phyloP scores from a whole-genome alignment of 2,113 vertebrate species.

The Siniperca chuatsi region DNA sequence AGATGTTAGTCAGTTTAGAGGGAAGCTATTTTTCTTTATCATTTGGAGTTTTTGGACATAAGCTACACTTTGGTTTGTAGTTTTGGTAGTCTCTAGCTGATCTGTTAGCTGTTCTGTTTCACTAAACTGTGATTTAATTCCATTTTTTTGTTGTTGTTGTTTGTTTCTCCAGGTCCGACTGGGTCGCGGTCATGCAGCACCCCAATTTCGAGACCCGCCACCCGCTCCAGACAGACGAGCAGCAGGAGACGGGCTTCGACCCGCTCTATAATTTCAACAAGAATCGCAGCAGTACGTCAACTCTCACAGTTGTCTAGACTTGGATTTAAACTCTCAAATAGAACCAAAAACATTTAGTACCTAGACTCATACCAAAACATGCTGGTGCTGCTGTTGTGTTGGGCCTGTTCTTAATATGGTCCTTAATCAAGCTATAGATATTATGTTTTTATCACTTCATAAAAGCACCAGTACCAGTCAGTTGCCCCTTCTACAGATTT shows the following conservation, averaged over 20 bases:
- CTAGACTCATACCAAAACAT: not conserved
- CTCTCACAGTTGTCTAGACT: not conserved
- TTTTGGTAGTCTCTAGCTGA: not conserved
- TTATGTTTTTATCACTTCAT: not conserved
- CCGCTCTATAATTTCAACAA: conserved; percentile 89
- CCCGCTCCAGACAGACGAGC: conserved; percentile 93
- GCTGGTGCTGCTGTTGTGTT: not conserved
- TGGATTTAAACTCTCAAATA: not conserved
- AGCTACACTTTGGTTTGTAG: not conserved
- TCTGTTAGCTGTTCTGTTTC: not conserved
- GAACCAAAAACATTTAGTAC: not conserved
- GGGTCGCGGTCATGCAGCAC: conserved; percentile 90
- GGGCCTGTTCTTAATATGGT: not conserved
- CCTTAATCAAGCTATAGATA: not conserved
- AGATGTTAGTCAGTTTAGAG: not conserved
- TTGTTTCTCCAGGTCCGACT: conserved; percentile 39
- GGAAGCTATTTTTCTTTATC: conserved; percentile 10
- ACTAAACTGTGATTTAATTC: not conserved
- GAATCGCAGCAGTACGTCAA: conserved; percentile 88
- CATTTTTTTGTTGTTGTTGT: fast-evolving
- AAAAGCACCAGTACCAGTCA: not conserved
- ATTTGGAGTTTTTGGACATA: not conserved
- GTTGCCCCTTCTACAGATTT: not conserved
- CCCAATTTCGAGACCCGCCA: conserved; percentile 92
- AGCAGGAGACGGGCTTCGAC: conserved; percentile 96